Base-by-base conservation (phyloP, 2,888 invertebrate species). In the Scaptomyza flava region DNA sequence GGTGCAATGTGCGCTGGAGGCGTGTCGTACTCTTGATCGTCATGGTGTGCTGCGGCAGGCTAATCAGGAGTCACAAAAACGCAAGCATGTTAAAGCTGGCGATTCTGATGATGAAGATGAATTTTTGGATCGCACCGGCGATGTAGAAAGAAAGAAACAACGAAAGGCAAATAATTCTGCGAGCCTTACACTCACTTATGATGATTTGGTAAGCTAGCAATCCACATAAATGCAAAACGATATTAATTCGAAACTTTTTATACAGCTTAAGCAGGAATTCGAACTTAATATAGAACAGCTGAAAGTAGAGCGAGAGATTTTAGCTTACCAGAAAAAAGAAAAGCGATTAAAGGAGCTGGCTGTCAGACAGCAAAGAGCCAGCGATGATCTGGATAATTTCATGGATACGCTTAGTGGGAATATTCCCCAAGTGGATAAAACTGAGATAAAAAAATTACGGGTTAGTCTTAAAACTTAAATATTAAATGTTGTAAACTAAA, bases 71-170 rank as follows among this genome's bases (percentile, higher is more conserved):
- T 95, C 96, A 0, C 94, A 95, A n/a, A 96, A 97, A 63, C 93
- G 96, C 0, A 97, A 96, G 90, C 92, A 95, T 77, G 95, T 96
- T 80, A 96, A 96, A 94, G 94, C 95, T 84, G 96, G 96, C 3
- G 96, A 98, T 87, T 90, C 90, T 5, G 99, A 99, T 87, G 99
- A 99, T 87, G 99, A 99, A 68, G 99, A 99, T 91, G 96, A 96
- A 23, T 99, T 96, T 93, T 93, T 98, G 57, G 99, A 99, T 91
- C 93, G 99, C 70, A 99, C 99, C 0, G 99, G 99, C 1, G 95
- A 95, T 60, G 95, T 99, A 23, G 98, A 98, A 91, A 94, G 94
- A 79, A 98, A 98, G 90, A 94, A 99, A 7, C 94, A 95, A 80
- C 94, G 94, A 64, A 93, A 98, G 59, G 74, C 87, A 0, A 77